Percentiles rank a stretch among this genome's conserved stretches.
phyloP scores from a whole-genome alignment of 2,797 vertebrate genomes.

The Anguilla obscura region DNA sequence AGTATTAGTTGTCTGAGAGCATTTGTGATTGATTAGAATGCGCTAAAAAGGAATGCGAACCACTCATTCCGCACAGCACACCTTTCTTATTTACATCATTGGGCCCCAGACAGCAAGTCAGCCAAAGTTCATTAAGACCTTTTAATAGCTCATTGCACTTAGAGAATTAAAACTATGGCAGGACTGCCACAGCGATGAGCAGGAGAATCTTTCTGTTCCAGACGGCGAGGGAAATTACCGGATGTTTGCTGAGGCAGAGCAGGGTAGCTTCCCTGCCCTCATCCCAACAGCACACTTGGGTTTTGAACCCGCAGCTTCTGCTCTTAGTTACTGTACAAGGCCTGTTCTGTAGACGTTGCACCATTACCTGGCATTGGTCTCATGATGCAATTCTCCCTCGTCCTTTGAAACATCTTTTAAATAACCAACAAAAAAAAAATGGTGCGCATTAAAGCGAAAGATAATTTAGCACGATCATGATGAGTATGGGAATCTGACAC shows the following conservation, averaged over 20 bases:
- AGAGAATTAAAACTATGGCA: neutral
- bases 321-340: neutral
- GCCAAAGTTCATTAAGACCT: neutral
- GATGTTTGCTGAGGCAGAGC: neutral
- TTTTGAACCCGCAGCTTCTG: neutral
- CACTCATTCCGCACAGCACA: too few relatives aligned
- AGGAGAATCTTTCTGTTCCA: neutral
- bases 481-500: too few relatives aligned
- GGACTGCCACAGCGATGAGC: neutral
- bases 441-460: too few relatives aligned
- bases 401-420: neutral
- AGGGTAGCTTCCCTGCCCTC: neutral
- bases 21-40: neutral
- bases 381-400: neutral
- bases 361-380: too few relatives aligned
- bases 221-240: neutral
- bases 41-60: neutral
- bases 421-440: neutral
- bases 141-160: neutral
- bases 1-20: neutral
- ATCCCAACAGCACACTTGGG: neutral
- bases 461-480: too few relatives aligned
- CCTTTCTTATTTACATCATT: neutral
- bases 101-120: neutral
- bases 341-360: too few relatives aligned